phyloP scores from a whole-genome alignment of 2,888 invertebrate genomes.

The Caenorhabditis macrosperma region DNA sequence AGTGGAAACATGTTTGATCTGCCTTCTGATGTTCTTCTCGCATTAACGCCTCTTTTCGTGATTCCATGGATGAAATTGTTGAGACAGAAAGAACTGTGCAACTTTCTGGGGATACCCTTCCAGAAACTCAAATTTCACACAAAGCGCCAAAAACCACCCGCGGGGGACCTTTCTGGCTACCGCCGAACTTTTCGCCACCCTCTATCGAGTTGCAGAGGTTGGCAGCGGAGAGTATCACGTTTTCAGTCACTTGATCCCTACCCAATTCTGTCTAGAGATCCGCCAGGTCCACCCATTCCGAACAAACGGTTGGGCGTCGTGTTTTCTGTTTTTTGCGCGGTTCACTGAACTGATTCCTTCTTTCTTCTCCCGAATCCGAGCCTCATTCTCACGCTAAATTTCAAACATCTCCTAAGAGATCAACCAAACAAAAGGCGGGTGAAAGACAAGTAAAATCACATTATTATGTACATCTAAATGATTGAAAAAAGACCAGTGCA shows the following conservation, averaged over 20 bases:
- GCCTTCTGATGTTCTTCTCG: not conserved
- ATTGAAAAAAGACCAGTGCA: constrained; percentile 52
- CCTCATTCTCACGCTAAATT: constrained; percentile 55
- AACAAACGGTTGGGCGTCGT: constrained; percentile 2
- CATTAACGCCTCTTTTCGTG: not conserved
- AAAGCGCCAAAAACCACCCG: constrained; percentile 37
- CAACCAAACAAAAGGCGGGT: constrained; percentile 51
- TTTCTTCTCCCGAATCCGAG: constrained; percentile 31
- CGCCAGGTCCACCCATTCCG: constrained; percentile 3
- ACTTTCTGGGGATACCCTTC: constrained; percentile 7
- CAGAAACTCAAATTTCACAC: constrained; percentile 28
- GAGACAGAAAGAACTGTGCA: constrained; percentile 14
- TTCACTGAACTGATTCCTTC: constrained; percentile 24
- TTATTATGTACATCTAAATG: constrained; percentile 55
- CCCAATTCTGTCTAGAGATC: constrained; percentile 2
- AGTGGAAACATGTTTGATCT: not conserved
- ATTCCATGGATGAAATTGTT: not conserved
- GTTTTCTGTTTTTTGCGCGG: constrained; percentile 1
- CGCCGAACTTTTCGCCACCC: constrained; percentile 23
- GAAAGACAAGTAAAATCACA: constrained; percentile 55
- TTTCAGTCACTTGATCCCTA: constrained; percentile 40
- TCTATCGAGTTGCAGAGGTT: constrained; percentile 1
- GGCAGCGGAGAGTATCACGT: constrained; percentile 11
- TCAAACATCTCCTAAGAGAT: constrained; percentile 58
- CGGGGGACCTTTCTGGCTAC: not conserved